Percentiles rank a stretch among this genome's conserved stretches.
These are phyloP conservation scores for Ischnura elegans DNA, from an alignment of 2,888 invertebrate species.

Conservation along the genomic window DNA sequence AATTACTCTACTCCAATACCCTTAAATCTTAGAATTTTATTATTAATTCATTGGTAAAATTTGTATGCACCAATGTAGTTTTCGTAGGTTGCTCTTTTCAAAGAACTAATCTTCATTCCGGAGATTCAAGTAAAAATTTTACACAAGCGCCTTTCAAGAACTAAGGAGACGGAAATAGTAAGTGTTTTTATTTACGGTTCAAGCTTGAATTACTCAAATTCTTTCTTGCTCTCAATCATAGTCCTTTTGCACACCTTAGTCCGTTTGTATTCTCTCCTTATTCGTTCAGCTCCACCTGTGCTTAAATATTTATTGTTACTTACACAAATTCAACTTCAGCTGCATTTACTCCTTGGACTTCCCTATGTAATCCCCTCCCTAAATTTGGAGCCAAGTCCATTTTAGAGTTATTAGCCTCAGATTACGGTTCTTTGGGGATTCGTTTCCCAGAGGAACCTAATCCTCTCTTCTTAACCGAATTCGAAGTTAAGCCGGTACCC, in stretches of 20 bases:
- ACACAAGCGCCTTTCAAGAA: too few species aligned
- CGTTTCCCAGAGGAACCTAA: background rate
- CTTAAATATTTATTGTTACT: background rate
- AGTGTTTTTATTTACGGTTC: too few species aligned
- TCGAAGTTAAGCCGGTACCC: background rate
- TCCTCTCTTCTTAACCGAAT: background rate
- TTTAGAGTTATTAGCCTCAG: background rate
- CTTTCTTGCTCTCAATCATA: too few species aligned
- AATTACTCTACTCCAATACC: too few species aligned
- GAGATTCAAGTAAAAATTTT: too few species aligned
- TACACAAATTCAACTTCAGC: background rate
- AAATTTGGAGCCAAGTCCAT: background rate
- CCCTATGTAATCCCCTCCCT: background rate
- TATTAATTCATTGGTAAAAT: too few species aligned
- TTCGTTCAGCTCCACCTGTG: background rate
- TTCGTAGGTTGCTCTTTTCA: too few species aligned
- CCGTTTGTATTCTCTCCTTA: background rate
- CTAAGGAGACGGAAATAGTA: too few species aligned
- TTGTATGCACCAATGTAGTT: too few species aligned
- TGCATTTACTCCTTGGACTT: background rate
- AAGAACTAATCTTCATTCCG: too few species aligned
- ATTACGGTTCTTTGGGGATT: background rate
- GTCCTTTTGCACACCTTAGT: background rate
- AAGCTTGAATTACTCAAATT: too few species aligned
- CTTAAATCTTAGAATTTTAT: too few species aligned